Conservation (phyloP, 64 coral and sea anemone genomes). For the Actinia equina region DNA sequence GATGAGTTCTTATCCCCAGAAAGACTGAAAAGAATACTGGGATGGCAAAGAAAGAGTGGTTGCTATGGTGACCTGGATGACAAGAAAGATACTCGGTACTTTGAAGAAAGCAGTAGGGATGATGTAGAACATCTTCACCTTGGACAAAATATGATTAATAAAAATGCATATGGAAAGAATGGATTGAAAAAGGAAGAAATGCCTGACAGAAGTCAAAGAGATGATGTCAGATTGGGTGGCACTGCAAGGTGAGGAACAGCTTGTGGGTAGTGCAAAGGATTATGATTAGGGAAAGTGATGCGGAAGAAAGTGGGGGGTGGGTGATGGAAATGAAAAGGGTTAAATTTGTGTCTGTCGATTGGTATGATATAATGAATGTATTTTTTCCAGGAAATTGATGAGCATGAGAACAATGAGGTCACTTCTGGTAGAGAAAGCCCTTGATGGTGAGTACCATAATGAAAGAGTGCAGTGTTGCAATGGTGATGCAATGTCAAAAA, state of each 20-base stretch:
- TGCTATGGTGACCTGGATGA: slow-evolving; percentile 63
- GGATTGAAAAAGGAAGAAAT: background rate
- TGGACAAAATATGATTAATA: background rate
- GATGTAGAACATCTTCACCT: background rate
- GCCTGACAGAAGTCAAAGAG: background rate
- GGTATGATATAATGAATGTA: background rate
- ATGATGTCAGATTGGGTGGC: background rate
- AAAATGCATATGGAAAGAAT: background rate
- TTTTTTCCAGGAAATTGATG: slow-evolving; percentile 62
- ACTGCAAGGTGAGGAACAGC: background rate
- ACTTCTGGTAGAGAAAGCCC: slow-evolving; percentile 66
- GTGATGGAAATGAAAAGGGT: background rate
- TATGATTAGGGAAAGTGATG: too few species aligned
- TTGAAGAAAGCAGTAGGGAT: background rate
- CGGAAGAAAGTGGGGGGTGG: too few species aligned
- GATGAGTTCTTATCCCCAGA: slow-evolving; percentile 63
- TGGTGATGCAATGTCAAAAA: too few species aligned
- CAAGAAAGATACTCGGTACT: background rate
- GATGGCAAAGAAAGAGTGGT: slow-evolving; percentile 81
- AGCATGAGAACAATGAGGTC: slow-evolving; percentile 76
- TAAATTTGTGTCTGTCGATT: background rate
- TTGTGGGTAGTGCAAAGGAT: too few species aligned
- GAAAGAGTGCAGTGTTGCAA: too few species aligned
- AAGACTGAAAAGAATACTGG: slow-evolving; percentile 62
- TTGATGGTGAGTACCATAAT: slow-evolving; percentile 68